Conservation (phyloP, 2,797 vertebrate species). For the Molossus molossus region DNA sequence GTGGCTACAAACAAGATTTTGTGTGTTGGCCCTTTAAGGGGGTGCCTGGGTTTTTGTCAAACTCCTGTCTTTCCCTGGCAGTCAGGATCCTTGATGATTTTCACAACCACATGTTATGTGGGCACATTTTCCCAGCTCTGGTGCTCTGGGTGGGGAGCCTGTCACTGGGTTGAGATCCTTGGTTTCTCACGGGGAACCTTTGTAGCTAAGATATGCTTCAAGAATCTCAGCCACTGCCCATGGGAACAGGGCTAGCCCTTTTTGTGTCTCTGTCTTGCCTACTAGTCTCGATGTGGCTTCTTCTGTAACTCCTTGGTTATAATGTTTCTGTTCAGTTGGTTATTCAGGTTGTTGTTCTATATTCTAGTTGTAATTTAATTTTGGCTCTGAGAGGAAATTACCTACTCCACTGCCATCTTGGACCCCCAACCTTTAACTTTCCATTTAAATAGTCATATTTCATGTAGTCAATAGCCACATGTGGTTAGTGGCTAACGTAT, state of each 20-base stretch:
- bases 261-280: neutral
- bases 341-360: neutral
- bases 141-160: neutral
- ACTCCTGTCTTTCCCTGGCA: neutral
- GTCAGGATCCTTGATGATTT: neutral
- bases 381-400: neutral
- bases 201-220: neutral
- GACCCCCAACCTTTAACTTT: neutral
- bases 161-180: neutral
- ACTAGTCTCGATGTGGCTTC: neutral
- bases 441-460: conserved; percentile 5
- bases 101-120: neutral
- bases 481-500: neutral
- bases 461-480: neutral
- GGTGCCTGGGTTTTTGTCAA: neutral
- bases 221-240: neutral
- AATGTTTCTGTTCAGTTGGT: neutral
- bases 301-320: neutral
- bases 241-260: neutral
- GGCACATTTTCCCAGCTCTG: neutral
- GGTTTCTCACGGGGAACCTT: too few relatives aligned
- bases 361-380: neutral
- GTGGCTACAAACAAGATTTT: neutral
- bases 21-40: neutral
- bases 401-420: neutral